Conservation (phyloP, 2,797 vertebrate species). For the Crenuchus spilurus region DNA sequence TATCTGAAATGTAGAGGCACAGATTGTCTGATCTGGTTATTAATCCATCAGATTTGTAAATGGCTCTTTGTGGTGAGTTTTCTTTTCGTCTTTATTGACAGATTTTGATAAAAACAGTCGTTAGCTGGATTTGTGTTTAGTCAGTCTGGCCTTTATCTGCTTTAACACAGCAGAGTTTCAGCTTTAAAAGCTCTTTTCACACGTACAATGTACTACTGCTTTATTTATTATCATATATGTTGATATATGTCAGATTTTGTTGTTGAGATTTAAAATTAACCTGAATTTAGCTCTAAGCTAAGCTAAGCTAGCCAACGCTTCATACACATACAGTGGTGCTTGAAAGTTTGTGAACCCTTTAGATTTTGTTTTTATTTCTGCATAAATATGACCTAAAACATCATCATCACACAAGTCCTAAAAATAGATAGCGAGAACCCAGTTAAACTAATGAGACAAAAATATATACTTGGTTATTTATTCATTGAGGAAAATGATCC, state of each 20-base stretch:
- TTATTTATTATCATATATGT: not conserved
- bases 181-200: not conserved
- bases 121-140: conserved; percentile 9
- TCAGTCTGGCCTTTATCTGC: conserved; percentile 3
- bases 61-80: not conserved
- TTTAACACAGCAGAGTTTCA: not conserved
- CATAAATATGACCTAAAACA: too few relatives aligned
- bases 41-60: not conserved
- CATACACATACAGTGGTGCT: too few relatives aligned
- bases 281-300: not conserved
- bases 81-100: not conserved
- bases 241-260: not conserved
- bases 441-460: too few relatives aligned
- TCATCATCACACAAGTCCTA: not conserved
- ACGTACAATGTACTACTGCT: not conserved
- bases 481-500: too few relatives aligned
- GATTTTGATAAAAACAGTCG: not conserved
- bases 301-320: not conserved
- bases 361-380: not conserved
- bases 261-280: not conserved
- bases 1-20: not conserved
- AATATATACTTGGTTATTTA: too few relatives aligned
- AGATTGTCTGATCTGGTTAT: not conserved
- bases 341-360: too few relatives aligned
- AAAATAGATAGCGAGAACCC: too few relatives aligned